A percentile compares a stretch with the other conserved stretches of the same genome.
Evolutionary conservation across 2,888 invertebrate species (phyloP).

Genomic region (Lasius platythorax): DNA sequence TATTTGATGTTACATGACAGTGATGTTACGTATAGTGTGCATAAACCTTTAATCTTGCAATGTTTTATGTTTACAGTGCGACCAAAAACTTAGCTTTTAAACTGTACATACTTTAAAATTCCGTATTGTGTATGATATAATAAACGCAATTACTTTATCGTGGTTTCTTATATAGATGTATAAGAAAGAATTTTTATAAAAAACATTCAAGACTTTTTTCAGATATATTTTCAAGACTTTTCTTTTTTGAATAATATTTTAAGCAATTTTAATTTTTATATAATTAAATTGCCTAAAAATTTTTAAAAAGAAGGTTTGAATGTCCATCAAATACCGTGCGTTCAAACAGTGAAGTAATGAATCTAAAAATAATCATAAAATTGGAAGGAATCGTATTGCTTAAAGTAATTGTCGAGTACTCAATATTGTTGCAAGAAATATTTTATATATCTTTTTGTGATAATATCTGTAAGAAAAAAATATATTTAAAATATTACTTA

Average conservation of each 20-base stretch:
- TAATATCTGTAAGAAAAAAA: not conserved
- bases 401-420: not conserved
- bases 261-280: not conserved
- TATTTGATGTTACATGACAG: too few relatives aligned
- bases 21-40: not conserved
- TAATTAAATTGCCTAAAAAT: not conserved
- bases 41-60: not conserved
- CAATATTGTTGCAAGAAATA: not conserved
- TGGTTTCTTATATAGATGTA: not conserved
- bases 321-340: not conserved
- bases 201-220: not conserved
- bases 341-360: not conserved
- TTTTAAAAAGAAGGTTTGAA: not conserved
- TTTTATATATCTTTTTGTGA: not conserved
- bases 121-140: not conserved
- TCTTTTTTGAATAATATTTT: not conserved
- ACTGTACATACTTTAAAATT: slow-evolving; percentile 15
- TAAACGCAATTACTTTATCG: not conserved
- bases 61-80: slow-evolving; percentile 12
- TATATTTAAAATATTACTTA: not conserved
- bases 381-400: not conserved
- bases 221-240: not conserved
- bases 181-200: not conserved
- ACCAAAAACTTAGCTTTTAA: slow-evolving; percentile 28
- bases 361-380: not conserved